Evolutionary conservation across 2,888 invertebrate genomes (phyloP).

Genomic region (Blastobasis adustella): DNA sequence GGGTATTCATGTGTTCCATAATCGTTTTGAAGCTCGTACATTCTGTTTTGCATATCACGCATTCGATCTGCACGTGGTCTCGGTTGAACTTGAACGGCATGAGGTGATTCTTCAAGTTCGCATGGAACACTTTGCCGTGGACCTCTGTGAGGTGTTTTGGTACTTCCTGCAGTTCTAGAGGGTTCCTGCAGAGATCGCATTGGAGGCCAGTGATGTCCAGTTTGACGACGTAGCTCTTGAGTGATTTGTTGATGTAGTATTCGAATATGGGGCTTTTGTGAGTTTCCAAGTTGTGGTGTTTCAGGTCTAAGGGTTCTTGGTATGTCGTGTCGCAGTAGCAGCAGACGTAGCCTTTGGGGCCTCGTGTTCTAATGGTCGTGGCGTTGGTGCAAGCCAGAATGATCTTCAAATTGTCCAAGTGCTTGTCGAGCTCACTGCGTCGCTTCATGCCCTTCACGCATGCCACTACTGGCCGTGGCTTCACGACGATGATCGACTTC

Average conservation of each 20-base stretch:
- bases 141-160: conserved; percentile 28
- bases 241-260: conserved; percentile 21
- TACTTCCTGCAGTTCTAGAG: conserved; percentile 28
- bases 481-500: too few relatives aligned
- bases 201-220: conserved; percentile 41
- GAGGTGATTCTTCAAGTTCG: conserved; percentile 39
- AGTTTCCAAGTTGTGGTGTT: conserved; percentile 24
- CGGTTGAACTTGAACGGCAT: conserved; percentile 39
- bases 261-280: conserved; percentile 12
- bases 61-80: conserved; percentile 23
- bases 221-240: conserved; percentile 27
- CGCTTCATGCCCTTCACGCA: conserved; percentile 6
- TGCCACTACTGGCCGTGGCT: too few relatives aligned
- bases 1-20: conserved; percentile 38
- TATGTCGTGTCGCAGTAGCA: conserved; percentile 28
- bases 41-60: conserved; percentile 32
- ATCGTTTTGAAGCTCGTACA: conserved; percentile 31
- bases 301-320: conserved; percentile 22
- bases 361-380: conserved; percentile 23
- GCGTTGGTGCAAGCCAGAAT: conserved; percentile 28
- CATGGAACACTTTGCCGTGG: conserved; percentile 31
- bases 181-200: conserved; percentile 31
- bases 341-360: conserved; percentile 21
- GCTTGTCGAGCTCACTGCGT: conserved; percentile 13
- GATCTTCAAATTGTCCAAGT: conserved; percentile 15